Evolutionary conservation across 2,888 invertebrate species (phyloP), one percentile per base, ranked within the genome.

Genomic region (Oxyscelio sp.): DNA sequence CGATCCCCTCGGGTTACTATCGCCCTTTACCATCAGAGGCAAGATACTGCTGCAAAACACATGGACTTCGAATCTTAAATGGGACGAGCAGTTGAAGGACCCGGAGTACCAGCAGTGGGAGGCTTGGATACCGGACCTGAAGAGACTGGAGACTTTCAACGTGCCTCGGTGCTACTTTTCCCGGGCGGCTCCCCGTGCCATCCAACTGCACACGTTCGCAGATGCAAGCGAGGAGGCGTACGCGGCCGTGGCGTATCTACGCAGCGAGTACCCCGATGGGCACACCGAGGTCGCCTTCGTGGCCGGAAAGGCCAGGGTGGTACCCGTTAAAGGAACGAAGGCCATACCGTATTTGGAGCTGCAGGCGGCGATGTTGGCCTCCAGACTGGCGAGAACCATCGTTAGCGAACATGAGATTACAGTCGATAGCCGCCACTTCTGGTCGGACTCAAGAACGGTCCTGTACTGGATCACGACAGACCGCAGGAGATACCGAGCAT

Each of bases 1-100:
- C 59, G 91, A 92, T 34, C 91, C 91, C 0, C 38, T 90, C 0
- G 90, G 90, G 5, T 63, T 89, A 0, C 74, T 90, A 6, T 74
- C 79, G 0, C 86, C 87, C 3, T 85, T 89, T 6, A 59, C 85
- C 4, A 70, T 91, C 6, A 56, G 78, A 11, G 66, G 78, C 2
- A 85, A 87, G 71, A 85, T 89, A 2, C 34, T 91, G 4, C 61
- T 90, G 9, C 88, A 89, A 63, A 66, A 87, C 11, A 86, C 89
- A 22, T 89, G 87, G 89, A 58, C 59, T 22, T 74, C 74, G 17
- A 77, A 77, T 1, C 83, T 86, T 4, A 81, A 38, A 5, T 89
- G 85, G 85, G 86, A 89, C 52, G 75, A 83, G 9, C 13, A 50
- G 17, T 48, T 88, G 0, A 43, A 48, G n/a, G 70, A 52, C 13